Percentiles rank a stretch among this genome's conserved stretches.
Conservation (phyloP, 2,888 invertebrate species). For the Ryuthela nishihirai region DNA sequence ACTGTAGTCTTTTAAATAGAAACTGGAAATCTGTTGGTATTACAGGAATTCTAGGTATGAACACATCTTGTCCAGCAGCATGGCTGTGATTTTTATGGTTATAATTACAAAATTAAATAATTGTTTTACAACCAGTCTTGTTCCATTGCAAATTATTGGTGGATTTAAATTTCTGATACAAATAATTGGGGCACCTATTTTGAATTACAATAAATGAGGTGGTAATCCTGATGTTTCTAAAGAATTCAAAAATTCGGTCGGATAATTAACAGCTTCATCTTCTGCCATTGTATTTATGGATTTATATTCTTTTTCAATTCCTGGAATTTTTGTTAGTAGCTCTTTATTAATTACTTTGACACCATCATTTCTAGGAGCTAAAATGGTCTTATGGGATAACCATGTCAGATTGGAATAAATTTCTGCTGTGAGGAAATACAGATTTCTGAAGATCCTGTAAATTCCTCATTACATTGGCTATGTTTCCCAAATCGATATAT, state of each 20-base stretch:
- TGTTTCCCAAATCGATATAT: no score
- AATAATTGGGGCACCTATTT: constrained; percentile 26
- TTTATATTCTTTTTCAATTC: constrained; percentile 21
- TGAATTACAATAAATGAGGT: constrained; percentile 24
- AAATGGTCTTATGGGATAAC: constrained; percentile 27
- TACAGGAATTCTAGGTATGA: constrained; percentile 39
- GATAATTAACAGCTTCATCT: constrained; percentile 29
- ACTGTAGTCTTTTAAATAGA: constrained; percentile 37
- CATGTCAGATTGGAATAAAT: constrained; percentile 11
- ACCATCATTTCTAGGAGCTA: constrained; percentile 24
- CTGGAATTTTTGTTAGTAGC: constrained; percentile 3
- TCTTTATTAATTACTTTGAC: neutral
- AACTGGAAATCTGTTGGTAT: constrained; percentile 35
- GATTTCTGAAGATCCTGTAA: no score
- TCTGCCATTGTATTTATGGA: constrained; percentile 33
- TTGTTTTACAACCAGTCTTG: constrained; percentile 40
- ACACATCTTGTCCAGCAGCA: constrained; percentile 26
- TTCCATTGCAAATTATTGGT: constrained; percentile 43
- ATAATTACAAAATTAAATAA: constrained; percentile 38
- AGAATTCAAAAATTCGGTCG: constrained; percentile 31
- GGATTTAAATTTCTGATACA: constrained; percentile 33
- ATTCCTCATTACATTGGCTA: no score
- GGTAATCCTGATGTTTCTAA: constrained; percentile 28
- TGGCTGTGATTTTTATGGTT: constrained; percentile 37
- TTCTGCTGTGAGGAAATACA: constrained; percentile 11